Percentiles rank a stretch among this genome's conserved stretches.
Evolutionary conservation across 1,140 invertebrate species (phyloP).

Genomic region (Mya arenaria): DNA sequence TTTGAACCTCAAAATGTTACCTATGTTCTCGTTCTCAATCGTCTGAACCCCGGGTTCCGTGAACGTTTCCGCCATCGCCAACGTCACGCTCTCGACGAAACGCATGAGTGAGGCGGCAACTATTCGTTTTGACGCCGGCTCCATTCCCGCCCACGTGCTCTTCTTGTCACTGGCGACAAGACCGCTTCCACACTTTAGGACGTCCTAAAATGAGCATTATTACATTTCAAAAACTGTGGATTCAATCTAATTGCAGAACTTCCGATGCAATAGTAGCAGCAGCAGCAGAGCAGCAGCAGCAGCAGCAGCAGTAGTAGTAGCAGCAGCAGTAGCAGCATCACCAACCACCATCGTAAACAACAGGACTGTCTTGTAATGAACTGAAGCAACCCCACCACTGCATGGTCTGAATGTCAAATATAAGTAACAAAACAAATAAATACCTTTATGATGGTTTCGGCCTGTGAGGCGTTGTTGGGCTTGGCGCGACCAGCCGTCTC

Average conservation of each 20-base stretch:
- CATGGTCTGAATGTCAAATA: too few species aligned
- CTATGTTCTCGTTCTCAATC: constrained; percentile 66
- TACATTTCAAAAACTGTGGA: too few species aligned
- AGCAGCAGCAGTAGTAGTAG: too few species aligned
- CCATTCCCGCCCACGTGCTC: background rate
- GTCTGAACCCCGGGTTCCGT: constrained; percentile 58
- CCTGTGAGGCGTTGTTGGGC: constrained; percentile 4
- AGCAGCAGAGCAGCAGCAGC: too few species aligned
- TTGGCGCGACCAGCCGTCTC: background rate
- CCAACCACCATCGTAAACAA: too few species aligned
- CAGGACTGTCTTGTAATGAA: too few species aligned
- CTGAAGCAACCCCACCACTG: too few species aligned
- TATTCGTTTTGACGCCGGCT: constrained; percentile 62
- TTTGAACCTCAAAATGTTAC: too few species aligned
- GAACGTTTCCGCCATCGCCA: constrained; percentile 93
- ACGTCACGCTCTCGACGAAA: constrained; percentile 91
- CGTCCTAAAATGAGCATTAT: constrained; percentile 20
- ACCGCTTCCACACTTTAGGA: constrained; percentile 35
- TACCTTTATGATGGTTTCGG: constrained; percentile 1
- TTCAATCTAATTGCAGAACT: too few species aligned
- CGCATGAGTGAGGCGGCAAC: constrained; percentile 70
- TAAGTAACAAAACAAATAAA: too few species aligned
- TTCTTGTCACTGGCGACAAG: constrained; percentile 17
- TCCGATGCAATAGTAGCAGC: too few species aligned
- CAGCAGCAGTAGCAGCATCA: too few species aligned